Base-by-base conservation (phyloP, 2,888 invertebrate species). In the Phania funesta region DNA sequence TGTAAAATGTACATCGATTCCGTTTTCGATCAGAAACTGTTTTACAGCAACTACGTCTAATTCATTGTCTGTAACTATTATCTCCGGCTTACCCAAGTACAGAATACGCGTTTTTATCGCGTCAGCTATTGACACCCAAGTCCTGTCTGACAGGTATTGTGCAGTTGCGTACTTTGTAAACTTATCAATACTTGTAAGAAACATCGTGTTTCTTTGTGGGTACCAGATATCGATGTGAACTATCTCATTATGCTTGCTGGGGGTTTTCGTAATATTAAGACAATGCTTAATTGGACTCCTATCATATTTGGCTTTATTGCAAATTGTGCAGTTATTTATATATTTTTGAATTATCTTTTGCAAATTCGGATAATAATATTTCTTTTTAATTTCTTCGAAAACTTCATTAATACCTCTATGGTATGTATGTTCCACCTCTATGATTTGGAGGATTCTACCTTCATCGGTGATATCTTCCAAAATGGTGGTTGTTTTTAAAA, bases 21-120 rank as follows among this genome's bases (percentile, higher is more conserved):
- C 52, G 11, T 52, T n/a, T 54, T 67, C 44, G 8, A 26, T 52
- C 1, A 71, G 58, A 20, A 73, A 84, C 26, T 77, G 50, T 71
- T 56, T 73, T 9, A 81, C 71, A 11, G 70, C 58, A 13, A 71
- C 48, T 11, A 52, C 68, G 50, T 75, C 74, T 32, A 82, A 68
- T 71, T 79, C 81, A 35, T 76, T 80, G 26, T 80, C 77, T 20
- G 74, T 52, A 20, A 52, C 13, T 9, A 65, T 18, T 54, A n/a
- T n/a, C n/a, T n/a, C n/a, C n/a, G n/a, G n/a, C n/a, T n/a, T n/a
- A n/a, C n/a, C n/a, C n/a, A n/a, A n/a, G n/a, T n/a, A n/a, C n/a
- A n/a, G n/a, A n/a, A n/a, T n/a, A n/a, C n/a, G n/a, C n/a, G n/a
- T n/a, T n/a, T n/a, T n/a, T n/a, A n/a, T n/a, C n/a, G n/a, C n/a